Evolutionary conservation across 2,113 vertebrate genomes (phyloP).

Genomic region (Phoxinus phoxinus): DNA sequence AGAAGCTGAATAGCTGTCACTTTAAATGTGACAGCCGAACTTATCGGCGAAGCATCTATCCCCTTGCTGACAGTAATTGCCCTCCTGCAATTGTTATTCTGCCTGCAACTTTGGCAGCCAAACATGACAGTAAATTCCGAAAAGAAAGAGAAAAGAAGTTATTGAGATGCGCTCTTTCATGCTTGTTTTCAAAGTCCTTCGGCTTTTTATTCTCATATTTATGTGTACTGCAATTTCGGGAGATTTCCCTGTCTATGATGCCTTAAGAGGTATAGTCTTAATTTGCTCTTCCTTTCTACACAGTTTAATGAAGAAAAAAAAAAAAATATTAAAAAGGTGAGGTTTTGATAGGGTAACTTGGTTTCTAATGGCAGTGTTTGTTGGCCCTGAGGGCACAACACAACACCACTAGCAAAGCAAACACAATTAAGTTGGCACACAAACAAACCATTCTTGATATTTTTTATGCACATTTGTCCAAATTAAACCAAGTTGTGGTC

Average conservation of each 20-base stretch:
- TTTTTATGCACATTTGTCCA: neutral
- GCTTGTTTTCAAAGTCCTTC: slow-evolving; percentile 11
- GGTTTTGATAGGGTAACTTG: neutral
- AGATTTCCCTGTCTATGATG: neutral
- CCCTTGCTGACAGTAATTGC: slow-evolving; percentile 45
- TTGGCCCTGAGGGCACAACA: neutral
- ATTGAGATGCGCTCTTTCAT: slow-evolving; percentile 8
- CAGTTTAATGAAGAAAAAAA: neutral
- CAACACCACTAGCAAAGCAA: neutral
- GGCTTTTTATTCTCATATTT: slow-evolving; percentile 12
- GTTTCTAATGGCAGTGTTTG: neutral
- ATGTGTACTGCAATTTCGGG: slow-evolving; percentile 2
- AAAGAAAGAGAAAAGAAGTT: slow-evolving; percentile 39
- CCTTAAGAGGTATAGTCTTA: neutral
- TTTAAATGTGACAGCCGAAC: slow-evolving; percentile 46
- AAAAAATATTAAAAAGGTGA: neutral
- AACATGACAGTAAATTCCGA: slow-evolving; percentile 17
- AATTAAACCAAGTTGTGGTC: neutral
- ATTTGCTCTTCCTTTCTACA: neutral
- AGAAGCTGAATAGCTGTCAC: slow-evolving; percentile 41
- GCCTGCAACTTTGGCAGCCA: slow-evolving; percentile 6
- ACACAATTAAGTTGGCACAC: neutral
- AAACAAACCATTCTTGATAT: neutral
- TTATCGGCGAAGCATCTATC: slow-evolving; percentile 30
- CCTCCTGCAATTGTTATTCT: slow-evolving; percentile 37